Evolutionary conservation across 2,888 invertebrate species (phyloP).

Genomic region (Zootermopsis nevadensis): DNA sequence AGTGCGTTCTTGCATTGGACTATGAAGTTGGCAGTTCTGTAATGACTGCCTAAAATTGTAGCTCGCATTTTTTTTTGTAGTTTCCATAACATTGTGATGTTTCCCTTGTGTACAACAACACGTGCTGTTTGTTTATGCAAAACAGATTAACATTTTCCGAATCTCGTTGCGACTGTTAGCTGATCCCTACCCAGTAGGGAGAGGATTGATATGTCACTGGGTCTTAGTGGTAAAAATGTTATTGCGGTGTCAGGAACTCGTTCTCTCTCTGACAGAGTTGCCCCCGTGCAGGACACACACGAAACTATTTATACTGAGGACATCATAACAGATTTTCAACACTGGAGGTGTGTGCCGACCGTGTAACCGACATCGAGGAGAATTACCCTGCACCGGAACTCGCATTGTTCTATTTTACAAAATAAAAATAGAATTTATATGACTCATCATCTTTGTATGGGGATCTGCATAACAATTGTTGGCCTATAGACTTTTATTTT

Average conservation of each 20-base stretch:
- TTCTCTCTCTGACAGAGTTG: too few species aligned
- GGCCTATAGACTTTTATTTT: too few species aligned
- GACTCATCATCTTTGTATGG: neutral
- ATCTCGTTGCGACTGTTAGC: too few species aligned
- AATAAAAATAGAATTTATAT: neutral
- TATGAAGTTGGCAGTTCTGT: too few species aligned
- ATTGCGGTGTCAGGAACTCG: neutral
- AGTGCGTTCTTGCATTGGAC: too few species aligned
- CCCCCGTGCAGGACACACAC: neutral
- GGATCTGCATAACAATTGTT: too few species aligned
- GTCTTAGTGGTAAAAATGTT: neutral
- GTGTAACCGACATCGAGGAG: neutral
- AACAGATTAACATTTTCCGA: neutral
- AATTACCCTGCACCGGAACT: neutral
- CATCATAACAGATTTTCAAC: neutral
- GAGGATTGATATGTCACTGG: neutral
- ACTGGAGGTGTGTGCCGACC: neutral
- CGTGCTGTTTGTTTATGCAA: conserved; percentile 9
- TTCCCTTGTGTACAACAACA: neutral
- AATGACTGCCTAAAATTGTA: too few species aligned
- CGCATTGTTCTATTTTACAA: conserved; percentile 9
- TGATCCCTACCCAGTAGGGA: neutral
- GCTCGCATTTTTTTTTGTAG: too few species aligned
- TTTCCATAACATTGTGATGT: neutral
- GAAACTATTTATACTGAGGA: neutral